These are phyloP conservation scores for Metridium senile DNA, from an alignment of 92 coral and sea anemone genomes.

Conservation along the genomic window DNA sequence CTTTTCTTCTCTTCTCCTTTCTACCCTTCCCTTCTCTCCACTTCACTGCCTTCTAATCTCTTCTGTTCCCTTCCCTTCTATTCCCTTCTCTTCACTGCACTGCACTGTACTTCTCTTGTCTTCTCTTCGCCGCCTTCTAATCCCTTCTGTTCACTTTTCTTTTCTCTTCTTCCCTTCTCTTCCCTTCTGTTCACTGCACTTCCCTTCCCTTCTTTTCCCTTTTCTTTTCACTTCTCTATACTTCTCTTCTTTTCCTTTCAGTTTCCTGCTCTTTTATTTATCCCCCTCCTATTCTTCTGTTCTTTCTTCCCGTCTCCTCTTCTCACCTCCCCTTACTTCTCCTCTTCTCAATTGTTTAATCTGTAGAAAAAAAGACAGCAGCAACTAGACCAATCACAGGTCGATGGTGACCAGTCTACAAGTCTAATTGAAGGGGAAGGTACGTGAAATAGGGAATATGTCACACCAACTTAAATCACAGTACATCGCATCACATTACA, in stretches of 20 bases:
- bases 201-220: neutral
- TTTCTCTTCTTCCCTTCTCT: neutral
- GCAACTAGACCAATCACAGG: conserved; percentile 1
- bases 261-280: neutral
- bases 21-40: neutral
- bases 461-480: neutral
- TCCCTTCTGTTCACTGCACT: neutral
- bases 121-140: neutral
- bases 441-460: neutral
- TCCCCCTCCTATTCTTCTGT: neutral
- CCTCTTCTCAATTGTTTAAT: neutral
- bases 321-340: neutral
- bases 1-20: neutral
- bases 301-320: neutral
- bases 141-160: neutral
- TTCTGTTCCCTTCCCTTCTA: neutral
- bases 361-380: conserved; percentile 33
- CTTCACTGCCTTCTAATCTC: neutral
- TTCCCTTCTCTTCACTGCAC: neutral
- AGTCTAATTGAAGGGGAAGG: conserved; percentile 39
- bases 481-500: no score
- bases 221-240: neutral
- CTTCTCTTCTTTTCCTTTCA: neutral
- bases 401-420: conserved; percentile 23
- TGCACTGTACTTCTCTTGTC: neutral